phyloP scores from a whole-genome alignment of 2,888 invertebrate species.

The Dioctria linearis region DNA sequence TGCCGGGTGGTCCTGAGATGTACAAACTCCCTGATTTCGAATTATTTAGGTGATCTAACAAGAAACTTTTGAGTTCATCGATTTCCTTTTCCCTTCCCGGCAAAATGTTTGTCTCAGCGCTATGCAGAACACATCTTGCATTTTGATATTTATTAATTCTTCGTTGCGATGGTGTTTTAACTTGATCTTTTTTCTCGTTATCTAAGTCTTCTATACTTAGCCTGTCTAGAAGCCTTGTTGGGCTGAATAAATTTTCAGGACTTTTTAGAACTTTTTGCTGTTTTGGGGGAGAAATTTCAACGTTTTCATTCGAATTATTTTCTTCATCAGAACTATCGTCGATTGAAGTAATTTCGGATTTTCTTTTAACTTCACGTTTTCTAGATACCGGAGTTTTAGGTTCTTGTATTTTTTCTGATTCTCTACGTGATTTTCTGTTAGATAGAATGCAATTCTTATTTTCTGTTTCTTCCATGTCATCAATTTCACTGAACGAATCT shows the following conservation, averaged over 20 bases:
- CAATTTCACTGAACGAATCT: conserved; percentile 16
- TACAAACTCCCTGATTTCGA: conserved; percentile 87
- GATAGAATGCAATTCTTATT: conserved; percentile 60
- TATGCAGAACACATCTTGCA: conserved; percentile 68
- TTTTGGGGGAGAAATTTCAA: conserved; percentile 66
- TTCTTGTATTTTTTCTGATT: not conserved
- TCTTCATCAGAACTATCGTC: not conserved
- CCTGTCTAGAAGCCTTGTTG: conserved; percentile 66
- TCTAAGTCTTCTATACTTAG: conserved; percentile 66
- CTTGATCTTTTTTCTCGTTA: conserved; percentile 41
- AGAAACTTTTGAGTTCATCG: conserved; percentile 78
- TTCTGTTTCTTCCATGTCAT: conserved; percentile 58
- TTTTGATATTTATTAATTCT: conserved; percentile 67
- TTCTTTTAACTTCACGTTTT: conserved; percentile 9
- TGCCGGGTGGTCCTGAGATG: conserved; percentile 97
- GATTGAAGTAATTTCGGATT: not conserved
- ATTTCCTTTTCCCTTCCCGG: conserved; percentile 89
- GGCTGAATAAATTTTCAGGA: conserved; percentile 65
- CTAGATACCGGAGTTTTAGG: conserved; percentile 25
- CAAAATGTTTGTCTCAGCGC: conserved; percentile 72
- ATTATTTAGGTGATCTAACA: conserved; percentile 77
- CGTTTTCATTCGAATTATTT: not conserved
- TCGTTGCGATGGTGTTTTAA: not conserved
- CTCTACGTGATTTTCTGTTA: conserved; percentile 8
- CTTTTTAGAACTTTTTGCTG: conserved; percentile 60